Conservation (phyloP, 2,888 invertebrate genomes). For the Eurois occulta region DNA sequence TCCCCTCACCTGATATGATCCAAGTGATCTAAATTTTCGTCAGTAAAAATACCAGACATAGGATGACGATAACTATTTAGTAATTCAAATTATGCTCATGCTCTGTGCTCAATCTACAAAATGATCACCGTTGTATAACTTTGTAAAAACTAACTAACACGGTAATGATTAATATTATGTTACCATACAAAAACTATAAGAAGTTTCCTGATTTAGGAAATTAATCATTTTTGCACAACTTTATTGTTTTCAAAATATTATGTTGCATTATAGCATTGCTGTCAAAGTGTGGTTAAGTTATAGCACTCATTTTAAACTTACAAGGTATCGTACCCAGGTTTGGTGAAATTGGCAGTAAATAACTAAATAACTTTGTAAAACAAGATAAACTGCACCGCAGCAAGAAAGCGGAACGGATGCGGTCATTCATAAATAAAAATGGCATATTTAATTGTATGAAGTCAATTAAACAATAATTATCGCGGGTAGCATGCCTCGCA, state of each 20-base stretch:
- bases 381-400: slow-evolving; percentile 8
- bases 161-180: background rate
- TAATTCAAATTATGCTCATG: background rate
- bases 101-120: background rate
- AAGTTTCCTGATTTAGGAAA: background rate
- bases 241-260: slow-evolving; percentile 20
- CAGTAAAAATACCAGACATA: background rate
- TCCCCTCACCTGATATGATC: background rate
- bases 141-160: background rate
- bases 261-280: background rate
- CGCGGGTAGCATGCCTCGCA: slow-evolving; percentile 8
- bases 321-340: background rate
- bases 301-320: background rate
- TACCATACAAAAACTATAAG: background rate
- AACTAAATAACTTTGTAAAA: slow-evolving; percentile 22
- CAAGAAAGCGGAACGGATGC: slow-evolving; percentile 51
- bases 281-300: slow-evolving; percentile 22
- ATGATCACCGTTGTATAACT: background rate
- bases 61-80: background rate
- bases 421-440: slow-evolving; percentile 27
- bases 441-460: slow-evolving; percentile 6
- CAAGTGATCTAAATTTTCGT: background rate
- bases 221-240: background rate
- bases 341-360: slow-evolving; percentile 9
- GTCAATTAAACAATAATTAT: slow-evolving; percentile 11